Evolutionary conservation across 2,888 invertebrate genomes (phyloP), one percentile per base, ranked within the genome.

Genomic region (Scaptomyza tumidula): DNA sequence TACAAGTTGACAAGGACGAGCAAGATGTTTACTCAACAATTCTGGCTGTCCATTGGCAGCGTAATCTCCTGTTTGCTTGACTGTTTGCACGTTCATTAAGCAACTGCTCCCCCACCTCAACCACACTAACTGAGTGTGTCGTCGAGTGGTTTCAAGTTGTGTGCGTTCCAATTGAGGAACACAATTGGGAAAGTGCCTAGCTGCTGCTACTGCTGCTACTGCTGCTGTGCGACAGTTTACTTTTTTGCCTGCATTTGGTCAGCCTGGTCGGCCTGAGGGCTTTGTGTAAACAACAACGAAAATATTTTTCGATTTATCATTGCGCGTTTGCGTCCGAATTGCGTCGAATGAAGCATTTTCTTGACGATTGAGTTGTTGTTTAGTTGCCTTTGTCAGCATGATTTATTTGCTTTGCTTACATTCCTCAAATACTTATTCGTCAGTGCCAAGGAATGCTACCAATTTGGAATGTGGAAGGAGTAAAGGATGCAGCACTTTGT

Each of bases 241-340:
- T 11, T 48, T 48, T 50, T 37, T 14, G 24, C 53, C 66, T 68
- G 50, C 60, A 37, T 41, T 52, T 55, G 59, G 57, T 16, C 44
- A 46, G 55, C 50, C 63, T 49, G 49, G 73, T 55, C 54, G 65
- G 63, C 56, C 35, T 50, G 59, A 57, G 48, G 61, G 52, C 62
- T 75, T 73, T 83, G 81, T 72, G 83, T 82, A 82, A 87, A 85
- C 79, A 84, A 78, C 69, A 72, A 60, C 67, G 70, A 81, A 70
- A 74, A 81, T 83, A 41, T 41, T 41, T 85, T 87, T 87, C 87
- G 85, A 83, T 83, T 84, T 84, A 87, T 84, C 83, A 87, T 82
- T 81, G 76, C 76, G 75, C 71, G 76, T 45, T 81, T 71, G 66
- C 66, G 14, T 64, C 31, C 27, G 14, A 50, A 10, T 41, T 16